phyloP scores from a whole-genome alignment of 2,797 vertebrate genomes.

The Gallinago nigripennis region DNA sequence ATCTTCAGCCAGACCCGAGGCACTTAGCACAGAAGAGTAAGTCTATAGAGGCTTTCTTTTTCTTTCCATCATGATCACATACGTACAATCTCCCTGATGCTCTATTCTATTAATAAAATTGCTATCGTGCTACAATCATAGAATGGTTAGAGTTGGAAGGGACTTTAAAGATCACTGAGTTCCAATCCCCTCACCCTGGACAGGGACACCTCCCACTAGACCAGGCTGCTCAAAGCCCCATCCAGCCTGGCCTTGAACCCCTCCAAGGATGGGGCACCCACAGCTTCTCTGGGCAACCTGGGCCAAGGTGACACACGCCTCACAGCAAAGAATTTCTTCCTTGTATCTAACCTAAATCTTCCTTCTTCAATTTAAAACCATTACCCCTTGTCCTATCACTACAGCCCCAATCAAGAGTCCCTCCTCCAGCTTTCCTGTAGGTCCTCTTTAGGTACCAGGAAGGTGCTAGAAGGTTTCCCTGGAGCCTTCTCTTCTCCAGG shows the following conservation, averaged over 20 bases:
- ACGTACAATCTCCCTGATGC: background rate
- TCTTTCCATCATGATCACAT: accelerated
- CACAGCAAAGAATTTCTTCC: background rate
- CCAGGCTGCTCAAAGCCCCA: background rate
- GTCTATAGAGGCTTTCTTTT: background rate
- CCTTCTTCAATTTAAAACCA: background rate
- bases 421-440: background rate
- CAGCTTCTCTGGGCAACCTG: background rate
- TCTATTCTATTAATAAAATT: background rate
- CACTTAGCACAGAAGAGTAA: background rate
- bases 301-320: background rate
- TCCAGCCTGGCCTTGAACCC: background rate
- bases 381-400: background rate
- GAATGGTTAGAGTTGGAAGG: background rate
- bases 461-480: background rate
- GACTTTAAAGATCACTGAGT: background rate
- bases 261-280: background rate
- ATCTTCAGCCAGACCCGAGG: background rate
- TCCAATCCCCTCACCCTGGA: background rate
- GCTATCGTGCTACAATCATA: background rate
- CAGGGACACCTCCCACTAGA: background rate
- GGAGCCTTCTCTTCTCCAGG: background rate
- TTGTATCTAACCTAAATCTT: background rate
- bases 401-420: background rate
- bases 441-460: background rate